Base-by-base conservation (phyloP, 2,113 vertebrate species). In the Colistium nudipinnis region DNA sequence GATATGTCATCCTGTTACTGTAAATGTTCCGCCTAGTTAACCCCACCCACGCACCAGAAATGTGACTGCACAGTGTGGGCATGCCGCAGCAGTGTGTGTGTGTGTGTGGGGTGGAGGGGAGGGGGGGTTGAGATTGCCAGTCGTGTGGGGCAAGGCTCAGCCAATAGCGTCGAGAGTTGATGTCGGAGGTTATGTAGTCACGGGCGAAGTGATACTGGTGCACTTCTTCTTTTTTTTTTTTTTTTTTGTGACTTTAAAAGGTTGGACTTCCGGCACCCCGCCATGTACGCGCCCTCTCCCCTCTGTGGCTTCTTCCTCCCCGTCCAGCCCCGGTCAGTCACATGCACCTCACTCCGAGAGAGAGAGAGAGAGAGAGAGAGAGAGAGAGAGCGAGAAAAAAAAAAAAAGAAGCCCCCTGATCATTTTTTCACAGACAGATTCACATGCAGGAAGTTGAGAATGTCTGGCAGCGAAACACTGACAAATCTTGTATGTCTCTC, bases 211-310 rank as follows among this genome's bases (percentile, higher is more conserved):
- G 47, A 87, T 74, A 83, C 64, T 38, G 45, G 43, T 22, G 43
- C 19, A 45, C 12, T 38, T 14, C 27, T 38, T 14, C 27, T 49
- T 48, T 12, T 48, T 48, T 48, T 48, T 16, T 16, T 17, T 28
- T 28, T 51, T 86, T 69, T 86, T 71, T 86, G 74, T 80, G 76
- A 76, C 85, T 92, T 89, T 89, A 89, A 90, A 87, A 73, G 88
- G 82, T 41, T 85, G 78, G 76, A 80, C 70, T 76, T 79, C 62
- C 74, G 77, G 73, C 36, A 41, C 49, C 51, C 56, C 14, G 59
- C 70, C 72, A 62, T 28, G 56, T 36, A 45, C 76, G 60, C 74
- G 66, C 79, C 77, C 75, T 80, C 79, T 75, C 49, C 65, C n/a
- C 61, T 62, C 53, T 81, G 63, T 79, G 76, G 68, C 66, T 75